Base-by-base conservation (phyloP, 2,797 vertebrate genomes). In the Eulemur albifrons region DNA sequence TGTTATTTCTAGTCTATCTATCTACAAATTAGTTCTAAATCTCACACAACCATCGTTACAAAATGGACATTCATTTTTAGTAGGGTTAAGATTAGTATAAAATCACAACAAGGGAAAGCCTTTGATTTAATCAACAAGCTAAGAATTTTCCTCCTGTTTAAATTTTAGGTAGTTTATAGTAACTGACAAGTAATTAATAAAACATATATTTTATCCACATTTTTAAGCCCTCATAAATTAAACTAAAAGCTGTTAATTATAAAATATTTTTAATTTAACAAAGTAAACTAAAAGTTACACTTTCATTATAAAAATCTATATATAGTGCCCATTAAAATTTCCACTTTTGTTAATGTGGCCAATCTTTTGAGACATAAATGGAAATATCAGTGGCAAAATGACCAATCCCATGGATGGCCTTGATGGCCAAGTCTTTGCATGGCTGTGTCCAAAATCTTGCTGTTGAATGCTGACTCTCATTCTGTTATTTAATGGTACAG, bases 21-120 rank as follows among this genome's bases (percentile, higher is more conserved):
- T 54, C 20, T 43, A 2, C 40, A 81, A 95, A 52, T 95, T 80
- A 61, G 63, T 79, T 95, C 57, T 94, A 88, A 81, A 86, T 90
- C 76, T 80, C 32, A 81, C 2, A 82, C 14, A 85, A n/a, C 14
- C 2, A 12, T 82, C 90, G 18, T 15, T 73, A 40, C 32, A 61
- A 61, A 82, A 77, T 18, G 12, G 8, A 65, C 30, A 72, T 76
- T 85, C 1, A 35, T 77, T 90, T 95, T 90, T 65, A 61, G 48
- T 38, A 89, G 38, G 79, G 85, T 76, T 90, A 75, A 54, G 61
- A 61, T 57, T 69, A 27, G 61, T 73, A 40, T 83, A 85, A 85
- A 94, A 85, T 32, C 32, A 67, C 63, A 69, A 79, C 4, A 79
- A n/a, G 21, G 59, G n/a, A 15, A 87, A 90, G 76, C 7, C 18